Evolutionary conservation across 2,113 vertebrate species (phyloP).

Genomic region (Tapirus terrestris): DNA sequence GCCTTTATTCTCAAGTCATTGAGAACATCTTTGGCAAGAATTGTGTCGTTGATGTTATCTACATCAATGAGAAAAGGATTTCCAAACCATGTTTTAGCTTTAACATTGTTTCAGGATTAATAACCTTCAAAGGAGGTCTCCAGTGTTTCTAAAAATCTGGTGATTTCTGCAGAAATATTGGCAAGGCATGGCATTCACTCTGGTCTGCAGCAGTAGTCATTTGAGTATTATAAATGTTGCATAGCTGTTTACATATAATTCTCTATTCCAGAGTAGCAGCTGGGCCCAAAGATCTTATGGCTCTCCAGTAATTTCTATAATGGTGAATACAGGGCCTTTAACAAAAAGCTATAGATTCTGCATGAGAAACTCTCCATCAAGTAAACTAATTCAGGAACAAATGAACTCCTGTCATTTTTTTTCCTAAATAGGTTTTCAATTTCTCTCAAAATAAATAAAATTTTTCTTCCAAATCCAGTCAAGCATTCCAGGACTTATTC

Average conservation of each 20-base stretch:
- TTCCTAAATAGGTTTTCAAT: neutral
- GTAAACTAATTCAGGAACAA: neutral
- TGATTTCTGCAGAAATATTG: neutral
- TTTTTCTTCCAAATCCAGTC: neutral
- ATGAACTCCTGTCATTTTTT: neutral
- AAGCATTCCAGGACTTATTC: neutral
- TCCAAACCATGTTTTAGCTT: neutral
- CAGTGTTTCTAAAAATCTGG: neutral
- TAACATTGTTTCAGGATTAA: neutral
- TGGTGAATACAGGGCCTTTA: neutral
- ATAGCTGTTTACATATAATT: neutral
- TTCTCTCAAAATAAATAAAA: conserved; percentile 26
- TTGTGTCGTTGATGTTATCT: neutral
- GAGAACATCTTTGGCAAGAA: neutral
- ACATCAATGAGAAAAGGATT: neutral
- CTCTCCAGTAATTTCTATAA: neutral
- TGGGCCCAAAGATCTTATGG: neutral
- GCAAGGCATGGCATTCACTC: neutral
- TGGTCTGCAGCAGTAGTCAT: neutral
- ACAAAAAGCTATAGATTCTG: neutral
- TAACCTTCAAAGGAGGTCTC: neutral
- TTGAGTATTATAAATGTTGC: no score
- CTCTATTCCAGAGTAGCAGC: neutral
- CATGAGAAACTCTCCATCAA: neutral
- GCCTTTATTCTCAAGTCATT: neutral